Conservation (phyloP, 2,888 invertebrate species). For the Colletes collaris region DNA sequence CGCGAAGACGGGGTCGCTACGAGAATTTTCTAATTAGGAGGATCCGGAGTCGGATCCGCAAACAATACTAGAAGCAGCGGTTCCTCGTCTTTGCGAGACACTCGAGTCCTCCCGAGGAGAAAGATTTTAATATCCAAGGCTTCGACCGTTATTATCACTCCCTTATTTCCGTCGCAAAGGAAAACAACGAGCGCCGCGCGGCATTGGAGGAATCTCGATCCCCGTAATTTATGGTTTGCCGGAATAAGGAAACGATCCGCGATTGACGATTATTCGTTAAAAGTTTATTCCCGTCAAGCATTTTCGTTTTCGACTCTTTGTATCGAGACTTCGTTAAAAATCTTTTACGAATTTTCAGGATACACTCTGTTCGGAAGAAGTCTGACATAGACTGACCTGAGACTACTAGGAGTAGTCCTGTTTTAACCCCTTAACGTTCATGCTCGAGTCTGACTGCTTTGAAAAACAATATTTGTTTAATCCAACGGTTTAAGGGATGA, state of each 20-base stretch:
- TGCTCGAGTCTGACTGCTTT: too few species aligned
- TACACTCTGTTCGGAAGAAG: too few species aligned
- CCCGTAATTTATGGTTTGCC: constrained; percentile 40
- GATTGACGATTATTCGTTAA: constrained; percentile 50
- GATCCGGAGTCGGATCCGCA: constrained; percentile 71
- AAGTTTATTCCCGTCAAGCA: too few species aligned
- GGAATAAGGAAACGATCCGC: constrained; percentile 48
- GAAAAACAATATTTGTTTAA: too few species aligned
- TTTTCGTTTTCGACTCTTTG: too few species aligned
- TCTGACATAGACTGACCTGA: too few species aligned
- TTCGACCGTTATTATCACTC: constrained; percentile 64
- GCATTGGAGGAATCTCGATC: constrained; percentile 12
- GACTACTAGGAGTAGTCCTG: too few species aligned
- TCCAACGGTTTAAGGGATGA: too few species aligned
- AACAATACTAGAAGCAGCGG: constrained; percentile 73
- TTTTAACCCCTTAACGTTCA: too few species aligned
- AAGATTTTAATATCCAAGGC: constrained; percentile 69
- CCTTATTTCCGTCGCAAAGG: constrained; percentile 63
- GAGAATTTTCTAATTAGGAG: constrained; percentile 81
- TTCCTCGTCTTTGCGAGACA: constrained; percentile 62
- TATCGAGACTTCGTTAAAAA: too few species aligned
- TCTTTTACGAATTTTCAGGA: too few species aligned
- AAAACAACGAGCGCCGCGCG: constrained; percentile 16
- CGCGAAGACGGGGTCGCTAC: constrained; percentile 67
- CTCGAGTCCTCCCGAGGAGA: constrained; percentile 55